Conservation (phyloP, 2,888 invertebrate genomes). For the Scelioninae gen. 1 region DNA sequence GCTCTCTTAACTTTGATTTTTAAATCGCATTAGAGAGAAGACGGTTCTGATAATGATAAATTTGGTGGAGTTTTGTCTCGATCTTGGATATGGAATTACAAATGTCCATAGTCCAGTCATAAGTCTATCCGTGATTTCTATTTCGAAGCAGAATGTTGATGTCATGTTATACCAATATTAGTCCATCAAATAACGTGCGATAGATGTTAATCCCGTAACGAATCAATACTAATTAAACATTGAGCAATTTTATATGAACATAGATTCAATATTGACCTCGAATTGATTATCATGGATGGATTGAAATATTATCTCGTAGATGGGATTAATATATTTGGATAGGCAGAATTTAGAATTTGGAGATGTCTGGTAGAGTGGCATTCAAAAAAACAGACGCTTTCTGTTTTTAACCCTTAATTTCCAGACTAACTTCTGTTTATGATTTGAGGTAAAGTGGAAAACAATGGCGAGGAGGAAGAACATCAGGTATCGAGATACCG, state of each 20-base stretch:
- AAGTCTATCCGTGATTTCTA: constrained; percentile 26
- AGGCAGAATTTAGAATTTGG: not conserved
- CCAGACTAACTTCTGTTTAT: constrained; percentile 2
- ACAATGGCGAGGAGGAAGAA: constrained; percentile 21
- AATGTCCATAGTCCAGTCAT: constrained; percentile 18
- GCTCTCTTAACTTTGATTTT: constrained; percentile 82
- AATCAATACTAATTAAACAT: constrained; percentile 64
- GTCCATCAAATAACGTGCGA: constrained; percentile 30
- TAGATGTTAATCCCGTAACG: constrained; percentile 37
- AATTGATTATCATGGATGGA: constrained; percentile 15
- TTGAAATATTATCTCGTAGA: constrained; percentile 18
- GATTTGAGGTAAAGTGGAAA: constrained; percentile 29
- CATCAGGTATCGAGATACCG: too few relatives aligned
- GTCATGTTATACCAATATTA: constrained; percentile 55
- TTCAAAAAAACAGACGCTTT: not conserved
- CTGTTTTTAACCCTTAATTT: not conserved
- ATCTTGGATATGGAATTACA: constrained; percentile 37
- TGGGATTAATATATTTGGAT: not conserved
- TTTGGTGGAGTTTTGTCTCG: constrained; percentile 78
- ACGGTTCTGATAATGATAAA: constrained; percentile 78
- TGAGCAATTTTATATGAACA: constrained; percentile 59
- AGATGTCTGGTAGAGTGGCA: not conserved
- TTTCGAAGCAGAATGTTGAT: constrained; percentile 23
- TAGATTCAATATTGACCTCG: constrained; percentile 41
- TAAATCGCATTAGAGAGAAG: constrained; percentile 79